Evolutionary conservation across 1,140 invertebrate species (phyloP).

Genomic region (Drosophila kohkoa): DNA sequence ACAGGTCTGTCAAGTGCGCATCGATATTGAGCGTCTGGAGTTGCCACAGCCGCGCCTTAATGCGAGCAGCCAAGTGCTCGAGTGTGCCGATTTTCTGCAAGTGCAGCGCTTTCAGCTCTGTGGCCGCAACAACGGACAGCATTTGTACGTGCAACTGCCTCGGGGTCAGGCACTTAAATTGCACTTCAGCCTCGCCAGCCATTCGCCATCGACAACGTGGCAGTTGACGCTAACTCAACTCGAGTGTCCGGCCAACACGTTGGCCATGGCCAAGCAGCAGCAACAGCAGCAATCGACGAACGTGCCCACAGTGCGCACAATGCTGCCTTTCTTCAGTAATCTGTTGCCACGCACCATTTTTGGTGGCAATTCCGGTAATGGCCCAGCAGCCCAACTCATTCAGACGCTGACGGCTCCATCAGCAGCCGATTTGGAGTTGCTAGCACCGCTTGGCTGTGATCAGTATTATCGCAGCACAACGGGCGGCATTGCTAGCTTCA

Average conservation of each 20-base stretch:
- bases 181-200: conserved; percentile 51
- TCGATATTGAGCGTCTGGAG: conserved; percentile 72
- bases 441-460: conserved; percentile 70
- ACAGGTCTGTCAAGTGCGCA: conserved; percentile 75
- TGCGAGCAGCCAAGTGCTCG: conserved; percentile 47
- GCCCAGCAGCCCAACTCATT: conserved; percentile 60
- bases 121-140: conserved; percentile 69
- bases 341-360: conserved; percentile 68
- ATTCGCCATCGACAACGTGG: conserved; percentile 56
- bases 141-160: conserved; percentile 64
- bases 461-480: conserved; percentile 52
- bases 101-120: conserved; percentile 69
- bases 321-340: conserved; percentile 60
- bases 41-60: conserved; percentile 70
- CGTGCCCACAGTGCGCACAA: conserved; percentile 49
- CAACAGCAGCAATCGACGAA: background rate
- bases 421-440: conserved; percentile 49
- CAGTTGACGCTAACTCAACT: conserved; percentile 70
- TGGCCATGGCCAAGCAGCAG: conserved; percentile 19
- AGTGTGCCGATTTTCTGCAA: conserved; percentile 72
- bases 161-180: conserved; percentile 58
- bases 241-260: conserved; percentile 54
- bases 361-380: conserved; percentile 36
- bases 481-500: conserved; percentile 68
- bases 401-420: conserved; percentile 45